Evolutionary conservation across 2,888 invertebrate genomes (phyloP).

Genomic region (Entomobrya multifasciata): DNA sequence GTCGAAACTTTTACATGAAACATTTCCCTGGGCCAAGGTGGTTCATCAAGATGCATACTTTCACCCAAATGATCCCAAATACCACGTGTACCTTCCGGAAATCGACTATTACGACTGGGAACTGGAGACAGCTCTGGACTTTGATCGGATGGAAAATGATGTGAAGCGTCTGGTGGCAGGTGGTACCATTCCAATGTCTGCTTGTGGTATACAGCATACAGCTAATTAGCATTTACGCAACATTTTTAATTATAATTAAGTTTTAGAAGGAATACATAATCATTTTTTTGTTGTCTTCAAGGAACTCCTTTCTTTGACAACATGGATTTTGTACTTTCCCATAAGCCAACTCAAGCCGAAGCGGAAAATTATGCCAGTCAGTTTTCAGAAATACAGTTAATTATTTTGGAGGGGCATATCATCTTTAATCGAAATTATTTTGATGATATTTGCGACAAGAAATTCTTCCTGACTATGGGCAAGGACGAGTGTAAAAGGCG

Average conservation of each 20-base stretch:
- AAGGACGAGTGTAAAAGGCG: constrained; percentile 87
- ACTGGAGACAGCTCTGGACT: constrained; percentile 61
- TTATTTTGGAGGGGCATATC: constrained; percentile 90
- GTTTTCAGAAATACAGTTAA: constrained; percentile 80
- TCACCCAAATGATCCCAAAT: constrained; percentile 63
- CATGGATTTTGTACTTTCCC: constrained; percentile 43
- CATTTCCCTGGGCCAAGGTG: constrained; percentile 66
- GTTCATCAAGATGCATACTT: constrained; percentile 71
- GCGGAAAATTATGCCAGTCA: not conserved
- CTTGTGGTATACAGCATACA: too few species aligned
- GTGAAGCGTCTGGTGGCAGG: constrained; percentile 40
- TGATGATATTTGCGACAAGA: constrained; percentile 86
- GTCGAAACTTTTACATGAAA: constrained; percentile 81
- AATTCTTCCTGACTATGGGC: constrained; percentile 88
- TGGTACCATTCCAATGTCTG: too few species aligned
- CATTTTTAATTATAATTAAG: not conserved
- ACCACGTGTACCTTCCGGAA: constrained; percentile 61
- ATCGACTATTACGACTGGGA: constrained; percentile 70
- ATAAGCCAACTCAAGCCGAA: constrained; percentile 11
- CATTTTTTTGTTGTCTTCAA: not conserved
- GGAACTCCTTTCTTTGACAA: constrained; percentile 60
- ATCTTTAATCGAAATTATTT: constrained; percentile 87
- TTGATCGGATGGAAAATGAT: constrained; percentile 61
- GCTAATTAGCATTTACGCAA: not conserved
- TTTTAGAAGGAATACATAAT: not conserved